Percentiles rank a stretch among this genome's conserved stretches.
Conservation (phyloP, 2,888 invertebrate genomes). For the Xestia rhomboidea region DNA sequence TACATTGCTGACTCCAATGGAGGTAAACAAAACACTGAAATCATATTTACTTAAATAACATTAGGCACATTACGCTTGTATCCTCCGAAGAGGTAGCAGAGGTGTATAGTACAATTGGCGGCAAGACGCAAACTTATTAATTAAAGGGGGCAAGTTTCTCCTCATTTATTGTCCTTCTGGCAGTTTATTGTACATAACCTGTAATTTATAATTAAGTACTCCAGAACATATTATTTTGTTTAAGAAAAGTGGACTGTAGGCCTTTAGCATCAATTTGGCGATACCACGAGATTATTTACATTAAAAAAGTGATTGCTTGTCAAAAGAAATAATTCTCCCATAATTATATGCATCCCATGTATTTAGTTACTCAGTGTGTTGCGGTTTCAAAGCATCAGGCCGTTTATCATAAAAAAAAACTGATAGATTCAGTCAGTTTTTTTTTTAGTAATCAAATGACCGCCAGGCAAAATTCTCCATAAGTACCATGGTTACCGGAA, state of each 20-base stretch:
- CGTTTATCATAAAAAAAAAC: no score
- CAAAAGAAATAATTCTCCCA: not conserved
- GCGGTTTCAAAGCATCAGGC: not conserved
- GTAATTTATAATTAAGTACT: not conserved
- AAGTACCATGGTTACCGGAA: no score
- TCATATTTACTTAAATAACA: not conserved
- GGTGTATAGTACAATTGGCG: not conserved
- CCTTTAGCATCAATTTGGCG: not conserved
- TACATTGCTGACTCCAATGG: slow-evolving; percentile 88
- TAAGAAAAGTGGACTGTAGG: not conserved
- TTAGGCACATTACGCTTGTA: not conserved
- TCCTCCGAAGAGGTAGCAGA: not conserved
- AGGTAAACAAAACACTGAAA: slow-evolving; percentile 77
- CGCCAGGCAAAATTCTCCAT: no score
- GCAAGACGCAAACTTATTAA: not conserved
- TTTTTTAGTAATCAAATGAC: no score
- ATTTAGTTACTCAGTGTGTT: not conserved
- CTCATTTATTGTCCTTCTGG: not conserved
- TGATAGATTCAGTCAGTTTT: no score
- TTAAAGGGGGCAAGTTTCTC: no score
- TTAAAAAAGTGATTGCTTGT: not conserved
- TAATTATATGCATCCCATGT: not conserved
- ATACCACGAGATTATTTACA: not conserved
- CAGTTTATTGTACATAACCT: not conserved
- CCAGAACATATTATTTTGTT: not conserved